Conservation (phyloP, 2,113 vertebrate species). For the Dromiciops gliroides region DNA sequence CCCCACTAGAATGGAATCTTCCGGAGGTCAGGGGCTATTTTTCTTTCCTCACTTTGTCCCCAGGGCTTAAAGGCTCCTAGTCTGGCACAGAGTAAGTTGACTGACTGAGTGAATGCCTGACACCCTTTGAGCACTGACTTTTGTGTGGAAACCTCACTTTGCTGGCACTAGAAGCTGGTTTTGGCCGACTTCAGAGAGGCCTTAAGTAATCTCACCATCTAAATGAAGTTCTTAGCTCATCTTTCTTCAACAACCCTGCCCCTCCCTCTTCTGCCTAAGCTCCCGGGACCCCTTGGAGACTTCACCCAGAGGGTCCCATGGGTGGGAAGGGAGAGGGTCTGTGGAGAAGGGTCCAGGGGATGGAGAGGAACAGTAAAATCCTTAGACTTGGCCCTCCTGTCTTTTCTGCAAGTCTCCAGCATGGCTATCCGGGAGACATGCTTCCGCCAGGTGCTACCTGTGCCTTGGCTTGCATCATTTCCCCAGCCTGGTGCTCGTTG, state of each 20-base stretch:
- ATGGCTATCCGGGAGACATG: fast-evolving
- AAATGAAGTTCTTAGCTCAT: not conserved
- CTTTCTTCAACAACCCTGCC: not conserved
- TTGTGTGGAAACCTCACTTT: not conserved
- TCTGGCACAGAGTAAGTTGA: not conserved
- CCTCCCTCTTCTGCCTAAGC: not conserved
- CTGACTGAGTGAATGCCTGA: not conserved
- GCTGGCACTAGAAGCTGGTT: fast-evolving
- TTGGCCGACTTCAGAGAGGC: fast-evolving
- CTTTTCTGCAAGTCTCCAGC: not conserved
- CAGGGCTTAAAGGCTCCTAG: not conserved
- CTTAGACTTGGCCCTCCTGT: too few species aligned
- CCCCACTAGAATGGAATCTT: too few species aligned
- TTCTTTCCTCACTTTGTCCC: not conserved
- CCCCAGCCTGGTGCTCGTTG: fast-evolving
- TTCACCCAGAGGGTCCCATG: fast-evolving
- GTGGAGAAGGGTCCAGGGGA: not conserved
- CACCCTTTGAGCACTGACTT: too few species aligned
- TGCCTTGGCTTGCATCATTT: not conserved
- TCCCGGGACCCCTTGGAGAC: fast-evolving
- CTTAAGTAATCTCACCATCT: not conserved
- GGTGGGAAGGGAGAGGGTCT: not conserved
- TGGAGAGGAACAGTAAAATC: not conserved
- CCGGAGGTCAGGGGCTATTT: too few species aligned
- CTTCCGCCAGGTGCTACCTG: not conserved